Percentiles rank a stretch among this genome's conserved stretches.
Conservation (phyloP, 2,113 vertebrate genomes). For the Pangasianodon gigas region DNA sequence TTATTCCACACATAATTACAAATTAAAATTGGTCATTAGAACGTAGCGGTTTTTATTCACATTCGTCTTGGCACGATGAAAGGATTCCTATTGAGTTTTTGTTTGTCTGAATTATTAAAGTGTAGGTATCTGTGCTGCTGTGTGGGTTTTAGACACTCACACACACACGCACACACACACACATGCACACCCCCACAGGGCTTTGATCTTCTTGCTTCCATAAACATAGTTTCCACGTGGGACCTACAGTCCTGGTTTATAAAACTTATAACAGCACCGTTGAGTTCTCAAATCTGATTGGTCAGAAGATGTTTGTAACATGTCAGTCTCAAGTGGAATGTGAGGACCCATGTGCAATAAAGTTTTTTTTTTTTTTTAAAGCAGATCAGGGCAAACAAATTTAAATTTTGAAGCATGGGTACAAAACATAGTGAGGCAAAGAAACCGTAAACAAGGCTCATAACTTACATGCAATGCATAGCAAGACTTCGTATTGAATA, state of each 20-base stretch:
- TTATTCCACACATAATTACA: neutral
- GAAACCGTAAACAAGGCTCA: neutral
- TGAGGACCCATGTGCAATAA: neutral
- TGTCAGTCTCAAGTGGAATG: neutral
- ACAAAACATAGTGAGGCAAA: neutral
- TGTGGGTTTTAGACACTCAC: neutral
- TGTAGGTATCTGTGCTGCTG: neutral
- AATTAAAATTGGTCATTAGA: slow-evolving; percentile 2
- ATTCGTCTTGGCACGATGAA: neutral
- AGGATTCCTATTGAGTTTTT: neutral
- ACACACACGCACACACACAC: slow-evolving; percentile 11
- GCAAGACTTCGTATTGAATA: neutral
- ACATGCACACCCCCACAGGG: neutral
- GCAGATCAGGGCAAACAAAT: neutral
- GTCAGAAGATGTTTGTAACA: neutral
- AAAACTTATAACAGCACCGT: neutral
- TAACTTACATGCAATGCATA: neutral
- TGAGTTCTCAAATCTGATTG: neutral
- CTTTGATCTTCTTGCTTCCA: neutral
- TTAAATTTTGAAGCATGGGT: neutral
- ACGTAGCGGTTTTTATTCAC: neutral
- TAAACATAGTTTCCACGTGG: neutral
- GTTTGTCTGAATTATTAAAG: neutral
- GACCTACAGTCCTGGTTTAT: neutral
- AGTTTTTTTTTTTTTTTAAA: neutral